Percentiles rank a stretch among this genome's conserved stretches.
These are phyloP conservation scores for Drosophila acutilabella DNA, from an alignment of 2,888 invertebrate genomes.

Conservation along the genomic window DNA sequence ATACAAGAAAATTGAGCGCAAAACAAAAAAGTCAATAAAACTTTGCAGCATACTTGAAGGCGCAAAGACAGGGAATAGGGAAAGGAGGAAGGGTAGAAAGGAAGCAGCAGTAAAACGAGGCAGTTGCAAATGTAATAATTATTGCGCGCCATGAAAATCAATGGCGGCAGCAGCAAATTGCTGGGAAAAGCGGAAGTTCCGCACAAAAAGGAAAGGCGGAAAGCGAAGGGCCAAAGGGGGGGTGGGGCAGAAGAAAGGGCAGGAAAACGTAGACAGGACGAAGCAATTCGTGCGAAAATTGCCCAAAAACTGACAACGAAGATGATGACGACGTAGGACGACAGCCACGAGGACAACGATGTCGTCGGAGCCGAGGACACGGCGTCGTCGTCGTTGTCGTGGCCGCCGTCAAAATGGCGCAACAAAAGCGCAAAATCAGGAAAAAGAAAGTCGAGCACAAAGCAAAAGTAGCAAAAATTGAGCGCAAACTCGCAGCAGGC, in stretches of 20 bases:
- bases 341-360: conserved; percentile 7
- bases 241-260: not conserved
- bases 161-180: conserved; percentile 67
- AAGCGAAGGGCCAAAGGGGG: not conserved
- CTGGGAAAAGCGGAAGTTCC: conserved; percentile 60
- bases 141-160: conserved; percentile 68
- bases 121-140: conserved; percentile 52
- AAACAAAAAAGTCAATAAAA: conserved; percentile 23
- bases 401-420: conserved; percentile 56
- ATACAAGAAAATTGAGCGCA: conserved; percentile 33
- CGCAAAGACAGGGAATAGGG: not conserved
- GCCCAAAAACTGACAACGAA: conserved; percentile 55
- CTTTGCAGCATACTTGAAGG: conserved; percentile 46
- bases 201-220: conserved; percentile 27
- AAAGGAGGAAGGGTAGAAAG: not conserved
- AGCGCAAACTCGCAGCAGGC: conserved; percentile 71
- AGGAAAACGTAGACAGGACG: conserved; percentile 20
- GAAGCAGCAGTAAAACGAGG: not conserved
- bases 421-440: conserved; percentile 77
- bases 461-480: conserved; percentile 79
- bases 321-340: conserved; percentile 31
- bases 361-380: conserved; percentile 33
- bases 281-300: conserved; percentile 62
- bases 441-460: conserved; percentile 69
- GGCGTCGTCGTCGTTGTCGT: conserved; percentile 21